These are phyloP conservation scores for Erpetoichthys calabaricus DNA, from an alignment of 2,797 vertebrate genomes.

Conservation along the genomic window DNA sequence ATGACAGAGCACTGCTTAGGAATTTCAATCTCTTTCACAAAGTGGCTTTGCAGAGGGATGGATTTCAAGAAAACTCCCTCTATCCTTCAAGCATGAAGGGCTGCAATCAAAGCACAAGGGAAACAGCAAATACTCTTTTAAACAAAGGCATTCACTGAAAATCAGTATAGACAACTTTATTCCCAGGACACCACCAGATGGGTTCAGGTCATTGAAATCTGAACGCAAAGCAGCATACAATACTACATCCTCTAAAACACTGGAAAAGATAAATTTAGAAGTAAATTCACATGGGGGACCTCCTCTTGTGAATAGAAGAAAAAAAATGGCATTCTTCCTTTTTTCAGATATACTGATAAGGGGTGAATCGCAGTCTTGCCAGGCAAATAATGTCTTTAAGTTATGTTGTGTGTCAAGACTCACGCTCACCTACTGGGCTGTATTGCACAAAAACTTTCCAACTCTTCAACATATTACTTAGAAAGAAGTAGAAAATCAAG, in stretches of 20 bases:
- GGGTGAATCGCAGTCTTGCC: too few relatives aligned
- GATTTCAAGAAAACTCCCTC: background rate
- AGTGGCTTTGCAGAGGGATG: background rate
- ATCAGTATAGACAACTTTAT: background rate
- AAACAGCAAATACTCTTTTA: background rate
- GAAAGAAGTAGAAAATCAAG: too few relatives aligned
- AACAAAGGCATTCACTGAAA: background rate
- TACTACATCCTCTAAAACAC: background rate
- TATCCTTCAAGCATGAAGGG: constrained; percentile 5
- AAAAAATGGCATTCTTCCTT: background rate
- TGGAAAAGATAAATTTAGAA: background rate
- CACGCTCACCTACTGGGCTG: too few relatives aligned
- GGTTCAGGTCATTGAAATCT: background rate
- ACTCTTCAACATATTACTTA: too few relatives aligned
- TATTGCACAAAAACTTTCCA: too few relatives aligned
- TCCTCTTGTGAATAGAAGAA: background rate
- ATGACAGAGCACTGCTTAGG: background rate
- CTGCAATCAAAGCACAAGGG: background rate
- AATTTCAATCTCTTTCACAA: constrained; percentile 1
- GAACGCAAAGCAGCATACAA: background rate
- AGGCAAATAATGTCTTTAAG: too few relatives aligned
- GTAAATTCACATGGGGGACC: background rate
- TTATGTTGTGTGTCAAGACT: too few relatives aligned
- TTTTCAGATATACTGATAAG: background rate
- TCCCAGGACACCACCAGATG: background rate